Percentiles rank a stretch among this genome's conserved stretches.
Evolutionary conservation across 1,140 invertebrate genomes (phyloP).

Genomic region (Pristionchus pacificus): DNA sequence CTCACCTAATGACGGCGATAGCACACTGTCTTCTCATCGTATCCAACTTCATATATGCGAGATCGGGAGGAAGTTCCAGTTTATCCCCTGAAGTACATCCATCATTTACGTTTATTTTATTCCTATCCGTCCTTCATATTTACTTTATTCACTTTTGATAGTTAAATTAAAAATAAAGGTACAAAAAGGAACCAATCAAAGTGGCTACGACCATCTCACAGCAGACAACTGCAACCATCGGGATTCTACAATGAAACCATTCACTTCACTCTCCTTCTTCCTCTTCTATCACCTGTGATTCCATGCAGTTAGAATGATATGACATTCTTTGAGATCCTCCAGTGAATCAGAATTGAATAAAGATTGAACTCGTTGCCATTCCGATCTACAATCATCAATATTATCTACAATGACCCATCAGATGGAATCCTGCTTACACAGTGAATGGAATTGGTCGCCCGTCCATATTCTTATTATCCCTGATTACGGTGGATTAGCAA

Average conservation of each 20-base stretch:
- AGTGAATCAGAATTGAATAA: slow-evolving; percentile 9
- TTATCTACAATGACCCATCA: too few relatives aligned
- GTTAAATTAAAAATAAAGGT: too few relatives aligned
- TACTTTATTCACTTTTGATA: too few relatives aligned
- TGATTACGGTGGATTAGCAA: too few relatives aligned
- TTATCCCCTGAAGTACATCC: neutral
- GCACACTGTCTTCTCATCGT: neutral
- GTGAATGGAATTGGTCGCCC: too few relatives aligned
- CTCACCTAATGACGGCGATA: neutral
- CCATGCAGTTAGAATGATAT: slow-evolving; percentile 15
- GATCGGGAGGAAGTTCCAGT: neutral
- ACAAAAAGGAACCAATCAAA: neutral
- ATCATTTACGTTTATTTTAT: too few relatives aligned
- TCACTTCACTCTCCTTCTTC: too few relatives aligned
- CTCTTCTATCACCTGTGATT: slow-evolving; percentile 18
- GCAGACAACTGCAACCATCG: neutral
- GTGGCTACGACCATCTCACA: neutral
- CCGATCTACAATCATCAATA: slow-evolving; percentile 3
- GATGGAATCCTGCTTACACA: too few relatives aligned
- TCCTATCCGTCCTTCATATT: too few relatives aligned
- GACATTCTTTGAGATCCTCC: slow-evolving; percentile 18
- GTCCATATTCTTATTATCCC: too few relatives aligned
- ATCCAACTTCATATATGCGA: neutral
- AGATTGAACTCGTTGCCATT: slow-evolving; percentile 20
- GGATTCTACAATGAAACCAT: too few relatives aligned